These are phyloP conservation scores for Sabatieria punctata DNA, from an alignment of 2,888 invertebrate species.

Conservation along the genomic window DNA sequence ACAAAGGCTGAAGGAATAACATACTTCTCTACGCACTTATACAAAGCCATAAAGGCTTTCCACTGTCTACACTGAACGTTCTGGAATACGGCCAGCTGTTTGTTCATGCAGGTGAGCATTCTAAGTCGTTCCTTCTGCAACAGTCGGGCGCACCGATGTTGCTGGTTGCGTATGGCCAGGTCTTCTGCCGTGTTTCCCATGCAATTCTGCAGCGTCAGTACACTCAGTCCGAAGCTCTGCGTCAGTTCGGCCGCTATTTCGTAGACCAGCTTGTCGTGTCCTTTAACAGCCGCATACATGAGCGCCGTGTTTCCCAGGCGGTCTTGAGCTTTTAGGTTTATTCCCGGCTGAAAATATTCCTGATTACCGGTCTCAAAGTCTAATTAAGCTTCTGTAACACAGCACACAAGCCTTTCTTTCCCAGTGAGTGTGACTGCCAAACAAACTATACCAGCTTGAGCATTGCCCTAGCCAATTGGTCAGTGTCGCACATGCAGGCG, in stretches of 20 bases:
- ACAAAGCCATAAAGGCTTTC: slow-evolving; percentile 3
- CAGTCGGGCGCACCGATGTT: slow-evolving; percentile 5
- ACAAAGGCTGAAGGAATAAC: too few species aligned
- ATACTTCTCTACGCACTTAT: slow-evolving; percentile 4
- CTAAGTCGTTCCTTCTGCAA: slow-evolving; percentile 5
- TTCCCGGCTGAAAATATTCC: too few species aligned
- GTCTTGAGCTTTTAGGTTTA: too few species aligned
- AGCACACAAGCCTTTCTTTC: too few species aligned
- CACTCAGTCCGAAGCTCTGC: background rate
- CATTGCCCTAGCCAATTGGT: too few species aligned
- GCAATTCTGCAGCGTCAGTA: background rate
- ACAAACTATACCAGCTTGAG: too few species aligned
- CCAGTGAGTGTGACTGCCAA: too few species aligned
- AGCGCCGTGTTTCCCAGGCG: slow-evolving; percentile 8
- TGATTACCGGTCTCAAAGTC: too few species aligned
- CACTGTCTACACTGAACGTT: slow-evolving; percentile 3
- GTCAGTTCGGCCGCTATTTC: slow-evolving; percentile 2
- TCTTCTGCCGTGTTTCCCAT: slow-evolving; percentile 6
- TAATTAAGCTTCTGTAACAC: too few species aligned
- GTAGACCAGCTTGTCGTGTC: slow-evolving; percentile 5
- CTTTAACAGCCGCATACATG: slow-evolving; percentile 8
- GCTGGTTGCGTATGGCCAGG: slow-evolving; percentile 7
- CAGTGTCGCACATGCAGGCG: too few species aligned
- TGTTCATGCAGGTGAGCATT: slow-evolving; percentile 5
- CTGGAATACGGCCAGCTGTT: slow-evolving; percentile 7